phyloP scores from a whole-genome alignment of 2,113 vertebrate species.

The Pelmatolapia mariae region DNA sequence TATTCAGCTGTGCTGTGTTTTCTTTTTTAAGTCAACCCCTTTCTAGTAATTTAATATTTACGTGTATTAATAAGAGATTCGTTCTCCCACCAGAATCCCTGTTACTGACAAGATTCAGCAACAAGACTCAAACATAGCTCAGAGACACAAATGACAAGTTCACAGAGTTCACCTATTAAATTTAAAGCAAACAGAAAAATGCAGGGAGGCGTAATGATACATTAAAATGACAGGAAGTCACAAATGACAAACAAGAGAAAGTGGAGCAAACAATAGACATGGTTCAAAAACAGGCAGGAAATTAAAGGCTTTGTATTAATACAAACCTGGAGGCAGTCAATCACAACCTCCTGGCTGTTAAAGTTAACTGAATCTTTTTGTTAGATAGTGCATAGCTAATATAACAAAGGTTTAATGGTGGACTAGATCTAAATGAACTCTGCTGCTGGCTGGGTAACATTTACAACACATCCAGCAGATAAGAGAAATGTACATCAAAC shows the following conservation, averaged over 20 bases:
- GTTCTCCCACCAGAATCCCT: neutral
- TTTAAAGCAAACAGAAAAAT: neutral
- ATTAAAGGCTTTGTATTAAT: neutral
- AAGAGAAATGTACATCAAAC: neutral
- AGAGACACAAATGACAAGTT: neutral
- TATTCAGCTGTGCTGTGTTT: neutral
- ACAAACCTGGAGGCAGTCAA: neutral
- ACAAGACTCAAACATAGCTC: rapidly evolving
- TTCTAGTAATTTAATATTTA: neutral
- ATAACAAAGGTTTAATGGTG: neutral
- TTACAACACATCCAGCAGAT: neutral
- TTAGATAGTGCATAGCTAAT: neutral
- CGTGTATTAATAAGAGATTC: neutral
- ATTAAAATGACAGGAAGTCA: neutral
- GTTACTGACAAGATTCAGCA: neutral
- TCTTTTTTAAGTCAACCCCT: neutral
- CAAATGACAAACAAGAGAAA: neutral
- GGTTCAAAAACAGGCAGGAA: neutral
- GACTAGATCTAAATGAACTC: neutral
- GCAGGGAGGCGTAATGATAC: neutral
- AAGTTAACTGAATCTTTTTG: neutral
- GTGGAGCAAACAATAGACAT: neutral
- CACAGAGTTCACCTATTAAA: neutral
- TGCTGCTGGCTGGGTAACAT: neutral
- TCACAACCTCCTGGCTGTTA: neutral